These are phyloP conservation scores for Sardina pilchardus DNA, from an alignment of 2,113 vertebrate species.

Conservation along the genomic window DNA sequence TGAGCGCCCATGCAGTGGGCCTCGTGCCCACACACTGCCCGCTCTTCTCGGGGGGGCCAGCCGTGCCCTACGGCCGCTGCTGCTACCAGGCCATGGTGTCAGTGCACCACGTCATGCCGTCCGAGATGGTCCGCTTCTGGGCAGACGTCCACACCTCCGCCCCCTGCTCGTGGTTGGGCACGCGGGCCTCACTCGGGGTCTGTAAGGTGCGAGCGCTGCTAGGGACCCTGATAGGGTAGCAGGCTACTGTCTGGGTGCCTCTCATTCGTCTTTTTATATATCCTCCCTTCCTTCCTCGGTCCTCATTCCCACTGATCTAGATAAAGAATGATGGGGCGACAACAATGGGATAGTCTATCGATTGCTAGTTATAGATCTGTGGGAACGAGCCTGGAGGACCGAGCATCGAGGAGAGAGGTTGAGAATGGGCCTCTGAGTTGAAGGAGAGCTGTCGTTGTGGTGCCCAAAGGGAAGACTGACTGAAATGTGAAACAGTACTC, in stretches of 20 bases:
- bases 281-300: no score
- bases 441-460: neutral
- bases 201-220: conserved; percentile 74
- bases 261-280: no score
- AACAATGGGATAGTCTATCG: no score
- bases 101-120: conserved; percentile 73
- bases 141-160: conserved; percentile 57
- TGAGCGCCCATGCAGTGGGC: conserved; percentile 76
- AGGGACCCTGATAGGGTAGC: conserved; percentile 55
- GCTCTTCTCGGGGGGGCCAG: conserved; percentile 75
- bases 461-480: neutral
- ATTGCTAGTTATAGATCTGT: no score
- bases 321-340: no score
- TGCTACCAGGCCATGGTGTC: conserved; percentile 84
- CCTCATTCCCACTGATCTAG: no score
- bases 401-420: no score
- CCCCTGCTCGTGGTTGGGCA: conserved; percentile 73
- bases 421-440: no score
- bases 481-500: neutral
- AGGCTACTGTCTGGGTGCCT: neutral
- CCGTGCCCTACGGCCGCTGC: conserved; percentile 76
- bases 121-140: conserved; percentile 77
- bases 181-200: conserved; percentile 67
- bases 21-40: conserved; percentile 77
- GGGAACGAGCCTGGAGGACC: no score